These are phyloP conservation scores for Drosophila nigrodunni DNA, from an alignment of 1,140 invertebrate species.

Conservation along the genomic window DNA sequence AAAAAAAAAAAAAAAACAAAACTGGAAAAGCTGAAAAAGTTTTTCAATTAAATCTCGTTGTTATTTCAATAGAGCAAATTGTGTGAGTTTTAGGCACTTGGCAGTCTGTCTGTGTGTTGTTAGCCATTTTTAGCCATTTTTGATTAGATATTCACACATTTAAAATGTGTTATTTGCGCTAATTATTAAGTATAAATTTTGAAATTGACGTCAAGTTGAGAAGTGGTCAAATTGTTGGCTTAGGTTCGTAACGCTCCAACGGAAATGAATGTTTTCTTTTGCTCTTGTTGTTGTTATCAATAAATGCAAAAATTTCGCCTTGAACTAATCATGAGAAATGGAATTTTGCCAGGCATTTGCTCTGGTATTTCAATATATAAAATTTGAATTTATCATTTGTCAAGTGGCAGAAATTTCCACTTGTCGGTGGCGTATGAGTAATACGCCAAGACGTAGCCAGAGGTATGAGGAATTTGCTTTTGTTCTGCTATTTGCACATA, in stretches of 20 bases:
- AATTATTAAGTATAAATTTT: conserved; percentile 54
- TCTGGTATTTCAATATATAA: conserved; percentile 23
- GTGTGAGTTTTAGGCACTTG: conserved; percentile 36
- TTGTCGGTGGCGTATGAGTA: conserved; percentile 57
- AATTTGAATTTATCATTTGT: conserved; percentile 45
- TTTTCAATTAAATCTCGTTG: conserved; percentile 39
- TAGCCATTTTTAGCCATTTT: conserved; percentile 19
- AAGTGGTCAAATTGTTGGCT: conserved; percentile 30
- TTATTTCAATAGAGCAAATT: conserved; percentile 24
- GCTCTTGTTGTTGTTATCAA: background rate
- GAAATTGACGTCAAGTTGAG: conserved; percentile 48
- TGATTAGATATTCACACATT: conserved; percentile 71
- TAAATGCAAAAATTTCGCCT: conserved; percentile 2
- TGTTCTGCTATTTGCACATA: conserved; percentile 16
- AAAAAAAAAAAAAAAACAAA: too few relatives aligned
- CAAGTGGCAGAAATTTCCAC: conserved; percentile 42
- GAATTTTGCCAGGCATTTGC: conserved; percentile 13
- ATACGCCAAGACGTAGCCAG: conserved; percentile 20
- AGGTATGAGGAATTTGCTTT: background rate
- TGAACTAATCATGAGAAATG: conserved; percentile 12
- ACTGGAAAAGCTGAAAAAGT: conserved; percentile 23
- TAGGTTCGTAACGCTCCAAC: conserved; percentile 29
- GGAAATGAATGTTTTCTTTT: conserved; percentile 10
- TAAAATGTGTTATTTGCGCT: conserved; percentile 44
- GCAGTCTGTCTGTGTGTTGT: conserved; percentile 7